Evolutionary conservation across 2,113 vertebrate species (phyloP).

Genomic region (Argyrosomus japonicus): DNA sequence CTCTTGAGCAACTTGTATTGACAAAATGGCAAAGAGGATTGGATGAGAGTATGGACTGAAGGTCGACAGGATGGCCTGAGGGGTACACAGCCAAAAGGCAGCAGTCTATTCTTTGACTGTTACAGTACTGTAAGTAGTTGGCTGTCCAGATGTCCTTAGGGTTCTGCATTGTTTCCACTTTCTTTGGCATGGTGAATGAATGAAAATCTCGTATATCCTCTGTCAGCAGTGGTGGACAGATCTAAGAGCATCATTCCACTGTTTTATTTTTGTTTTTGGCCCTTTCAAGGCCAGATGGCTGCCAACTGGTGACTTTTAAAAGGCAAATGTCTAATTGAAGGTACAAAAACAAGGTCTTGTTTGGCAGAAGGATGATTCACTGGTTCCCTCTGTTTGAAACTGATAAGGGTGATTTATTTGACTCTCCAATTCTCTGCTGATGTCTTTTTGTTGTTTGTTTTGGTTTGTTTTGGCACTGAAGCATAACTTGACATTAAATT

Average conservation of each 20-base stretch:
- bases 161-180: conserved; percentile 32
- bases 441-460: conserved; percentile 64
- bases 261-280: conserved; percentile 55
- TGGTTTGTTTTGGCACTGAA: conserved; percentile 44
- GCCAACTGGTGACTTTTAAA: conserved; percentile 67
- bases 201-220: conserved; percentile 31
- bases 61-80: not conserved
- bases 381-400: conserved; percentile 61
- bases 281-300: conserved; percentile 25
- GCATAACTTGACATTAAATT: conserved; percentile 64
- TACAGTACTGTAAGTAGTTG: not conserved
- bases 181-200: conserved; percentile 39
- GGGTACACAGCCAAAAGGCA: not conserved
- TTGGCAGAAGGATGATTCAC: conserved; percentile 55
- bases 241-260: conserved; percentile 15
- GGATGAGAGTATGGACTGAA: not conserved
- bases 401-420: conserved; percentile 63
- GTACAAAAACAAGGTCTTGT: conserved; percentile 52
- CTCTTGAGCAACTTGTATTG: not conserved
- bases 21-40: not conserved
- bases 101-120: not conserved
- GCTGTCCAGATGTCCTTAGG: conserved; percentile 13
- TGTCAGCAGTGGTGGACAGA: conserved; percentile 25
- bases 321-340: conserved; percentile 62
- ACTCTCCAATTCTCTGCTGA: conserved; percentile 46